Base-by-base conservation (phyloP, 2,797 vertebrate species). In the Scolopax rusticola region DNA sequence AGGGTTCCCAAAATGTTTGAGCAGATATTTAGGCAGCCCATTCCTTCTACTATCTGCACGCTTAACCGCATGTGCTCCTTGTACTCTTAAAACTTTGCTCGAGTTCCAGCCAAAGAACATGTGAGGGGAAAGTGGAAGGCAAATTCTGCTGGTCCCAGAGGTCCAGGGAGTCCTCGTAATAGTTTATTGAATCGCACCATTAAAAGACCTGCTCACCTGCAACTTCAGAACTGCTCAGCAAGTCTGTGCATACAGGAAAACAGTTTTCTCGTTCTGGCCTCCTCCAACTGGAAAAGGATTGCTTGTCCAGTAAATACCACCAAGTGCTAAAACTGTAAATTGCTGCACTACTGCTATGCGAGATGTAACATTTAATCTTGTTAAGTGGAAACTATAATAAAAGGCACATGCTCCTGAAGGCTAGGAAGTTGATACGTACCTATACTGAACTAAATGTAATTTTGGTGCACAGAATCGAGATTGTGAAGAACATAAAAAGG, bases 71-170 rank as follows among this genome's bases (percentile, higher is more conserved):
- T 28, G 48, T 19, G 14, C 32, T 80, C 23, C 73, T 30, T 33
- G 12, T 32, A 19, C 61, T 70, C 40, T 78, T 81, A 6, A 36
- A 86, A 75, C 28, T 81, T 45, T 36, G 70, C 83, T 90, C n/a
- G 30, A 59, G 50, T 43, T 88, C 18, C 63, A 87, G 67, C 47
- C 81, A 69, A 47, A 76, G 33, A 48, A 63, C 59, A 81, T 33
- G 30, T 14, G 77, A 71, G 28, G 84, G 30, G 70, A 45, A 71
- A 76, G 63, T 24, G 54, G 57, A 77, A 89, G 41, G 63, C n/a
- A 64, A 79, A 50, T 75, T 82, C 84, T 86, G 84, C 76, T 36
- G 61, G 23, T 64, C 65, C 61, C 74, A 78, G 57, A 78, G 70
- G 83, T 61, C 36, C 81, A 61, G 61, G 47, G 63, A 84, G 50